Percentiles rank a stretch among this genome's conserved stretches.
Conservation (phyloP, 2,113 vertebrate species). For the Plectropomus leopardus region DNA sequence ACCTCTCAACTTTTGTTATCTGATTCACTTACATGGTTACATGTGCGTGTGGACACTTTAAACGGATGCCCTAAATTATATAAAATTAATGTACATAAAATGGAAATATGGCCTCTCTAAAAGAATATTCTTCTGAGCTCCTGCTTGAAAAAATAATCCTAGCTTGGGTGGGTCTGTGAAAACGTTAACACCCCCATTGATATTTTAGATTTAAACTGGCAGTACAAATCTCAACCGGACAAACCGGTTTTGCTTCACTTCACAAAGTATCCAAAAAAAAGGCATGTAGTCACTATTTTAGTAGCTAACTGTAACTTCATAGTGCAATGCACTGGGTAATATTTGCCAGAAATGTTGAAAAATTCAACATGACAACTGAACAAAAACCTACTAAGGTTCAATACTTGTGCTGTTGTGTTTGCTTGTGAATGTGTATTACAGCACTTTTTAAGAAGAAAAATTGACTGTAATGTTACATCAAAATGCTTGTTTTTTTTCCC, state of each 20-base stretch:
- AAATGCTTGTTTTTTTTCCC: too few species aligned
- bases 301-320: background rate
- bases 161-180: background rate
- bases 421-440: background rate
- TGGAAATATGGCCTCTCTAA: background rate
- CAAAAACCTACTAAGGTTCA: background rate
- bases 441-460: too few species aligned
- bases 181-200: background rate
- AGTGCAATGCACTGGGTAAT: background rate
- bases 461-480: too few species aligned
- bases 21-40: background rate
- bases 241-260: constrained; percentile 9
- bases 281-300: background rate
- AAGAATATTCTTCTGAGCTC: background rate
- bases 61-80: too few species aligned
- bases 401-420: background rate
- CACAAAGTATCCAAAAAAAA: background rate
- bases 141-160: background rate
- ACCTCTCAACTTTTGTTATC: background rate
- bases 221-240: background rate
- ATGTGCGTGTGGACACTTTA: too few species aligned
- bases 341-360: background rate
- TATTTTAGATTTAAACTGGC: background rate
- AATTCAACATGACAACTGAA: background rate
- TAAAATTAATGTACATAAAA: too few species aligned